These are phyloP conservation scores for Darevskia nairensis DNA, from an alignment of 2,797 vertebrate genomes.

Conservation along the genomic window DNA sequence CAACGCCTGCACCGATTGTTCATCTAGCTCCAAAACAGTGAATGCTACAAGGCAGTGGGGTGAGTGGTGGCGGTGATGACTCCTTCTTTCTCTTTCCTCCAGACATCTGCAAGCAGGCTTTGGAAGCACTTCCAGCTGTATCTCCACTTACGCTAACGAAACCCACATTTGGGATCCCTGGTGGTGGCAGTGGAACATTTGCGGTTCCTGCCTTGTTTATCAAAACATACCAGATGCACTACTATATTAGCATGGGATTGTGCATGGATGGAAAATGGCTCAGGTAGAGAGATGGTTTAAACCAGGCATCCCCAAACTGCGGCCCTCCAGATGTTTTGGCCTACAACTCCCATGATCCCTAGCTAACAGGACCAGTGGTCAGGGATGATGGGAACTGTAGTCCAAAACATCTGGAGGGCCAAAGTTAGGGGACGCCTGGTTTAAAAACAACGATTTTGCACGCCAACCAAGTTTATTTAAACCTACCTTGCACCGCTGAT, in stretches of 20 bases:
- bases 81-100: not conserved
- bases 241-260: not conserved
- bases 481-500: slow-evolving; percentile 92
- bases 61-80: not conserved
- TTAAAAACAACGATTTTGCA: not conserved
- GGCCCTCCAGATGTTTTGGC: no score
- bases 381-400: no score
- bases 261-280: no score
- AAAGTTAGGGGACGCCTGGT: no score
- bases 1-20: not conserved
- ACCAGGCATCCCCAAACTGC: no score
- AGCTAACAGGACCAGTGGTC: no score
- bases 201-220: not conserved
- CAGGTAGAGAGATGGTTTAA: no score
- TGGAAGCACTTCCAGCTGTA: not conserved
- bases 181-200: slow-evolving; percentile 8
- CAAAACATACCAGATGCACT: not conserved
- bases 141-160: not conserved
- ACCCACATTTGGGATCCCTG: slow-evolving; percentile 27
- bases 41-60: not conserved
- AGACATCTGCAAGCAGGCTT: accelerated
- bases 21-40: not conserved
- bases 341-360: no score
- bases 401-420: no score
- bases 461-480: not conserved